These are phyloP conservation scores for Alosa alosa DNA, from an alignment of 2,113 vertebrate genomes.

Conservation along the genomic window DNA sequence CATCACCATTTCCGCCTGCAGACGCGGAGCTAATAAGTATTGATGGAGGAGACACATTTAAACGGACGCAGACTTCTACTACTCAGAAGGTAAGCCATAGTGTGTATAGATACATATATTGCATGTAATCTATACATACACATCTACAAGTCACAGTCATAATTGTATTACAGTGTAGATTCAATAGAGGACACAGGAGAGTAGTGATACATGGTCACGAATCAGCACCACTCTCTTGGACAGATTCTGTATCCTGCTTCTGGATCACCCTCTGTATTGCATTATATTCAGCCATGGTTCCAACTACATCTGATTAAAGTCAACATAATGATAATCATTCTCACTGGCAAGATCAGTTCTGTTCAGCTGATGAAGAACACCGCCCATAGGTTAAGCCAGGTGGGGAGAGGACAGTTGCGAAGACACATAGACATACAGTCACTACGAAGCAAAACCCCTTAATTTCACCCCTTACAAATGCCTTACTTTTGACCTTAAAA, in stretches of 20 bases:
- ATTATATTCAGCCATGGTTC: neutral
- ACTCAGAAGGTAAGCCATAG: constrained; percentile 33
- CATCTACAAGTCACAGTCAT: neutral
- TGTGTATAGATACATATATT: neutral
- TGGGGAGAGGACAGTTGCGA: neutral
- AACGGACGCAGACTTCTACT: constrained; percentile 36
- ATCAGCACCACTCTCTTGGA: too few species aligned
- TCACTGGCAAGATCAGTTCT: neutral
- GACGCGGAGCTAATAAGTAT: constrained; percentile 44
- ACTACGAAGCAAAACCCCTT: too few species aligned
- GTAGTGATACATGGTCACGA: too few species aligned
- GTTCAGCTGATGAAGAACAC: neutral
- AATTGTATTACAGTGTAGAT: neutral
- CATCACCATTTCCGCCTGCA: constrained; percentile 38
- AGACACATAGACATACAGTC: neutral
- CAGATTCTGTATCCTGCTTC: too few species aligned
- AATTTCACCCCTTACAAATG: too few species aligned
- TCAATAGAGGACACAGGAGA: too few species aligned
- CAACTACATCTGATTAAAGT: too few species aligned
- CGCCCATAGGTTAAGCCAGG: neutral
- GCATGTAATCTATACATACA: neutral
- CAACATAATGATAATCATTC: neutral
- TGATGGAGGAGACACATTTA: constrained; percentile 42
- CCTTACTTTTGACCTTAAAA: too few species aligned
- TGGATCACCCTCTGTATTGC: too few species aligned